A percentile compares a stretch with the other conserved stretches of the same genome.
Conservation (phyloP, 2,113 vertebrate genomes). For the Calonectris borealis region DNA sequence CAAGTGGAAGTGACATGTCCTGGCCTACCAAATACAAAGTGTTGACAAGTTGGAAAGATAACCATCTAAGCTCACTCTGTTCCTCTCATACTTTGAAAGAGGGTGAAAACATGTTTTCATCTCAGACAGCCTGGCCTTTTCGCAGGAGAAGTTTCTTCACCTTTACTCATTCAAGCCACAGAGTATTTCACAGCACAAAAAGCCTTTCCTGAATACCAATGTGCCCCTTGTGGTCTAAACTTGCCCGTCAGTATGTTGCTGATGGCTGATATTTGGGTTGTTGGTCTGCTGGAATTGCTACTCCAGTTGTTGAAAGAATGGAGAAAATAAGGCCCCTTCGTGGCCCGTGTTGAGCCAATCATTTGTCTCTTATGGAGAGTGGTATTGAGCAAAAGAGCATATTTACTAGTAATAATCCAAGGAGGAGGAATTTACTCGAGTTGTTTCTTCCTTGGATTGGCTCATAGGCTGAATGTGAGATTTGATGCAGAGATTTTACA, state of each 20-base stretch:
- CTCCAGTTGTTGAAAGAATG: not conserved
- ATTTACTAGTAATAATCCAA: not conserved
- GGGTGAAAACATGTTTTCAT: not conserved
- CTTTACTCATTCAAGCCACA: not conserved
- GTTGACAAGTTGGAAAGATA: not conserved
- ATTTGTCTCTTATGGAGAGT: accelerated
- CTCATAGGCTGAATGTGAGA: not conserved
- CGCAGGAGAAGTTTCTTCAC: not conserved
- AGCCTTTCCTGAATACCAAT: not conserved
- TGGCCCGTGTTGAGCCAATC: not conserved
- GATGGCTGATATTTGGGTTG: not conserved
- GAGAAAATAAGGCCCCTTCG: not conserved
- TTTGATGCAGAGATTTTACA: not conserved
- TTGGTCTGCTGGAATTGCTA: not conserved
- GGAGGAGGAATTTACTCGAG: not conserved
- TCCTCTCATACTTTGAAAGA: not conserved
- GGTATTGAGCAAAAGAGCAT: not conserved
- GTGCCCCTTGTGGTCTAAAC: not conserved
- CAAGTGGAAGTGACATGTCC: not conserved
- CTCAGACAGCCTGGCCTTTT: not conserved
- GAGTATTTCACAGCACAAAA: not conserved
- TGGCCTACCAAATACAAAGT: not conserved
- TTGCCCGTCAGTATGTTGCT: accelerated
- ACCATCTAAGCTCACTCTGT: not conserved
- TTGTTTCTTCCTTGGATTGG: not conserved